Percentiles rank a stretch among this genome's conserved stretches.
These are phyloP conservation scores for Oncopeltus fasciatus DNA, from an alignment of 1,140 invertebrate genomes.

Conservation along the genomic window DNA sequence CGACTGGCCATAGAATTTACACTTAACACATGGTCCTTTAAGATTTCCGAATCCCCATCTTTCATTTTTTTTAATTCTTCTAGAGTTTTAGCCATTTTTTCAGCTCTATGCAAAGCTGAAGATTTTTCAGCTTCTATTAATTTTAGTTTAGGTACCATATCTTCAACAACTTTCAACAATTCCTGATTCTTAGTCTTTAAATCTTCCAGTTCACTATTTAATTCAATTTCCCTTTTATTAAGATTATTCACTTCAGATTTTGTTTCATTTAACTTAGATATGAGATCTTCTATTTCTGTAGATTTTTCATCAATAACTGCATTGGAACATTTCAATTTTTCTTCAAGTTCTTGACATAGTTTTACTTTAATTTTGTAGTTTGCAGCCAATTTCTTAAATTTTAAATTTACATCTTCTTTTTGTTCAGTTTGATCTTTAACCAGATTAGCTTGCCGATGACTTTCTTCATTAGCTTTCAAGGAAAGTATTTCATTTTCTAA, in stretches of 20 bases:
- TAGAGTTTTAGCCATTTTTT: not conserved
- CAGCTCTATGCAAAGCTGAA: not conserved
- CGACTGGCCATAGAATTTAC: not conserved
- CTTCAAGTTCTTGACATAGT: conserved; percentile 46
- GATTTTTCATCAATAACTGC: not conserved
- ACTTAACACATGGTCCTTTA: conserved; percentile 19
- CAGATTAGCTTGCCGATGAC: not conserved
- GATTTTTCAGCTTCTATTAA: not conserved
- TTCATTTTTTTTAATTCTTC: conserved; percentile 29
- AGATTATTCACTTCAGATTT: conserved; percentile 25
- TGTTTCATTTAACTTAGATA: not conserved
- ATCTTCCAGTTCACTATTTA: conserved; percentile 3
- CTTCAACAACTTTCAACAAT: not conserved
- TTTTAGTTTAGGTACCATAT: not conserved
- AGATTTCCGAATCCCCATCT: conserved; percentile 26
- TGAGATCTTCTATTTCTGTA: not conserved
- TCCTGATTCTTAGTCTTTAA: not conserved
- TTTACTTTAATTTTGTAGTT: conserved; percentile 55
- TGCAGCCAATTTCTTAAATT: conserved; percentile 58
- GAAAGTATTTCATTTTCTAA: not conserved
- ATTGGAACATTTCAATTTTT: conserved; percentile 23
- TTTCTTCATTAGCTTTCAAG: not conserved
- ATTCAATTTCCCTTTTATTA: conserved; percentile 30
- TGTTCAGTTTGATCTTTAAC: not conserved
- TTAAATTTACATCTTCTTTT: conserved; percentile 29